These are phyloP conservation scores for Neofelis nebulosa DNA, from an alignment of 2,113 vertebrate genomes.

Conservation along the genomic window DNA sequence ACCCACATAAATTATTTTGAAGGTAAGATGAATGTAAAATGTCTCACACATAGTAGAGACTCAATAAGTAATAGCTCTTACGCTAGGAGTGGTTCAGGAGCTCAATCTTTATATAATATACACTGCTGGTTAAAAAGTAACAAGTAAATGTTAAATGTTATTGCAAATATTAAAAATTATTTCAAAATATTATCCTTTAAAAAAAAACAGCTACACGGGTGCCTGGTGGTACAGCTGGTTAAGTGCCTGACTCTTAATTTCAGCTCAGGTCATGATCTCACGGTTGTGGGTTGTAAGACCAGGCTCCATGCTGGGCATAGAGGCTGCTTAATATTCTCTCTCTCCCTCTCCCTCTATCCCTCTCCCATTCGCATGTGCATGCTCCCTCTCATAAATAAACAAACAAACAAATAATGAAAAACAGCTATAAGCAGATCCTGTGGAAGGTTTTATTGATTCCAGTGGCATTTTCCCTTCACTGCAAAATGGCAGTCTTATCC, in stretches of 20 bases:
- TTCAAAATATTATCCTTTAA: neutral
- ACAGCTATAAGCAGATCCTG: neutral
- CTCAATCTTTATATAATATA: neutral
- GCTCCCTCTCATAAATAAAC: too few species aligned
- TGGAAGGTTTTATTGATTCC: neutral
- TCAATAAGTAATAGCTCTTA: neutral
- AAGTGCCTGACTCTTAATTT: too few species aligned
- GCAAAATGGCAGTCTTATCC: accelerated
- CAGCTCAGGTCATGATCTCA: too few species aligned
- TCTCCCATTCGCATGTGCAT: too few species aligned
- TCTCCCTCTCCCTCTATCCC: too few species aligned
- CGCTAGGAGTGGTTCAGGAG: neutral
- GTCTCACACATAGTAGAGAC: too few species aligned
- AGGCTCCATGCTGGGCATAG: too few species aligned
- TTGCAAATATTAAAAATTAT: neutral
- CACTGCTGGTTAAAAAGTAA: neutral
- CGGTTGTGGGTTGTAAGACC: too few species aligned
- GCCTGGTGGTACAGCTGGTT: too few species aligned
- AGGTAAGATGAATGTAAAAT: neutral
- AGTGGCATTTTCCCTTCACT: neutral
- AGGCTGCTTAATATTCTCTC: too few species aligned
- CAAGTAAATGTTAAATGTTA: neutral
- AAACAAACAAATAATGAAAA: neutral
- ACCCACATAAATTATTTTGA: neutral
- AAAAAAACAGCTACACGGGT: neutral